Evolutionary conservation across 2,797 vertebrate genomes (phyloP).

Genomic region (Lerista edwardsae): DNA sequence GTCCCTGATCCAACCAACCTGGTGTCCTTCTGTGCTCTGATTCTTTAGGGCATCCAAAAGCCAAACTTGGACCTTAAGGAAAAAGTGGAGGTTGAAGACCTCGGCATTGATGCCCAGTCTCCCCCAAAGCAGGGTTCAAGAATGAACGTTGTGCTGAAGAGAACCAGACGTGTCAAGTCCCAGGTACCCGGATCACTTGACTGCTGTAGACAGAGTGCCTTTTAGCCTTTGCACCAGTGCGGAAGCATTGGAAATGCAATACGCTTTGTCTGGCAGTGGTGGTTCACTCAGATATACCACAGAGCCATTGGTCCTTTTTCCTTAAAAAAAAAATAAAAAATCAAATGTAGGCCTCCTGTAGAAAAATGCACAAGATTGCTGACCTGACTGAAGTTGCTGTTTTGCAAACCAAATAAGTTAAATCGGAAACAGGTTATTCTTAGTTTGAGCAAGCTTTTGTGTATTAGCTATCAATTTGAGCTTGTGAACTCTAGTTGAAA

Average conservation of each 20-base stretch:
- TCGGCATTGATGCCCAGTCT: conserved; percentile 74
- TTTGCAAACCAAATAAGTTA: neutral
- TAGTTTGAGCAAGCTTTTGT: neutral
- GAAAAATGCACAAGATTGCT: neutral
- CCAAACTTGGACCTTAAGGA: conserved; percentile 88
- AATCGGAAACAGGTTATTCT: neutral
- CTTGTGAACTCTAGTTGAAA: neutral
- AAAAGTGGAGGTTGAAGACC: conserved; percentile 85
- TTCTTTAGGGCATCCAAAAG: conserved; percentile 87
- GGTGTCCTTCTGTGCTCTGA: conserved; percentile 67
- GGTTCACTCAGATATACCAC: conserved; percentile 7
- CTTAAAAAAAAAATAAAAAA: neutral
- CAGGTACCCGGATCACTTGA: conserved; percentile 71
- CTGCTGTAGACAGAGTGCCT: neutral
- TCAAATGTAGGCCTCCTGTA: neutral
- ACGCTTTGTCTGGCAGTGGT: conserved; percentile 23
- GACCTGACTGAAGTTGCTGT: neutral
- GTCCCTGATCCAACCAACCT: conserved; percentile 40
- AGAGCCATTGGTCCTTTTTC: neutral
- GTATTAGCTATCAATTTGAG: neutral
- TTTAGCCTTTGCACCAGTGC: neutral
- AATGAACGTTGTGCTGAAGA: conserved; percentile 77
- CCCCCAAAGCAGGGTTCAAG: conserved; percentile 76
- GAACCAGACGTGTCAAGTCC: conserved; percentile 81
- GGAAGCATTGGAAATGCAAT: neutral